Conservation (phyloP, 2,797 vertebrate species). For the Lutjanus argentimaculatus region DNA sequence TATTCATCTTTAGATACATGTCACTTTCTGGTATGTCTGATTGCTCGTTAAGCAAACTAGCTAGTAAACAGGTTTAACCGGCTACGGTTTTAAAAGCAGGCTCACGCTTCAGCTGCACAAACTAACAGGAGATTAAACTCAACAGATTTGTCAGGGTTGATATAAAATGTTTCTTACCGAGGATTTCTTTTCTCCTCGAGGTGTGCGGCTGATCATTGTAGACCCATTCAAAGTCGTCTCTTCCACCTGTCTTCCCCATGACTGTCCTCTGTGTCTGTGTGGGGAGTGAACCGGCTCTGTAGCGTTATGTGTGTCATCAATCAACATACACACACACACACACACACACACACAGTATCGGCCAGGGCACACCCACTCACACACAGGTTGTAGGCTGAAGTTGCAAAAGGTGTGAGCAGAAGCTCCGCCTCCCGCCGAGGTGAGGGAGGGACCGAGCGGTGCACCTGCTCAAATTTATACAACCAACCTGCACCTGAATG, state of each 20-base stretch:
- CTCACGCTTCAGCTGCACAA: background rate
- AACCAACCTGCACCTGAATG: background rate
- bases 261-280: background rate
- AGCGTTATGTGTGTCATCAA: constrained; percentile 57
- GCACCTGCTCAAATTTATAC: constrained; percentile 27
- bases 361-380: constrained; percentile 69
- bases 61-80: constrained; percentile 82
- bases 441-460: background rate
- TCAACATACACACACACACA: background rate
- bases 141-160: background rate
- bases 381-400: constrained; percentile 27
- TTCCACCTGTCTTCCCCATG: constrained; percentile 86
- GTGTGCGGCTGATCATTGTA: constrained; percentile 90
- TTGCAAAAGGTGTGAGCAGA: constrained; percentile 44
- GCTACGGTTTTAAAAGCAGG: constrained; percentile 51
- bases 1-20: background rate
- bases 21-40: background rate
- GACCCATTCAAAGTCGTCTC: constrained; percentile 90
- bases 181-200: constrained; percentile 87
- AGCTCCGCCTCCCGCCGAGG: constrained; percentile 52
- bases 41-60: constrained; percentile 52
- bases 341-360: constrained; percentile 23
- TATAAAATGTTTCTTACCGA: constrained; percentile 79
- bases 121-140: background rate
- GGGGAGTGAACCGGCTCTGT: background rate